These are phyloP conservation scores for Drosophila sordidula DNA, from an alignment of 2,888 invertebrate species.

Conservation along the genomic window DNA sequence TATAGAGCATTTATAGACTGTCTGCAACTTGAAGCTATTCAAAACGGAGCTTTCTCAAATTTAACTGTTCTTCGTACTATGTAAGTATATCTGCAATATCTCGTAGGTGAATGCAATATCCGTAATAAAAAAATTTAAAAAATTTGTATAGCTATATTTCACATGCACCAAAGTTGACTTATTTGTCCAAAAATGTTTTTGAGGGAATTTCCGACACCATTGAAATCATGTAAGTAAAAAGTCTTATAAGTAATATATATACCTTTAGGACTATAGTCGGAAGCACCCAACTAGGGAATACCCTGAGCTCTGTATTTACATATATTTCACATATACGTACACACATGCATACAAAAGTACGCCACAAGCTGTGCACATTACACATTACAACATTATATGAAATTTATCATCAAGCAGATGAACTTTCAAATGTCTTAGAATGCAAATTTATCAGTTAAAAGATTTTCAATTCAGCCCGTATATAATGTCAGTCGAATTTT, in stretches of 20 bases:
- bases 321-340: no score
- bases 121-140: background rate
- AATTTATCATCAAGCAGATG: no score
- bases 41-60: slow-evolving; percentile 83
- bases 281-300: no score
- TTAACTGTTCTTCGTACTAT: slow-evolving; percentile 78
- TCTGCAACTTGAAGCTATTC: slow-evolving; percentile 81
- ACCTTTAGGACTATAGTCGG: no score
- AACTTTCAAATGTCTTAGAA: no score
- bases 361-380: no score
- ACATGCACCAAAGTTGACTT: slow-evolving; percentile 88
- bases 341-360: no score
- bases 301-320: no score
- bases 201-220: slow-evolving; percentile 84
- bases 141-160: slow-evolving; percentile 88
- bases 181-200: slow-evolving; percentile 84
- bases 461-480: no score
- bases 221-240: slow-evolving; percentile 87
- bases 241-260: background rate
- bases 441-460: no score
- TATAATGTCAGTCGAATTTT: no score
- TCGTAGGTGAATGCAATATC: slow-evolving; percentile 7
- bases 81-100: slow-evolving; percentile 64
- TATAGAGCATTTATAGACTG: slow-evolving; percentile 80
- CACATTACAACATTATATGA: no score